These are phyloP conservation scores for Acholoe squamosa DNA, from an alignment of 2,888 invertebrate species.

Conservation along the genomic window DNA sequence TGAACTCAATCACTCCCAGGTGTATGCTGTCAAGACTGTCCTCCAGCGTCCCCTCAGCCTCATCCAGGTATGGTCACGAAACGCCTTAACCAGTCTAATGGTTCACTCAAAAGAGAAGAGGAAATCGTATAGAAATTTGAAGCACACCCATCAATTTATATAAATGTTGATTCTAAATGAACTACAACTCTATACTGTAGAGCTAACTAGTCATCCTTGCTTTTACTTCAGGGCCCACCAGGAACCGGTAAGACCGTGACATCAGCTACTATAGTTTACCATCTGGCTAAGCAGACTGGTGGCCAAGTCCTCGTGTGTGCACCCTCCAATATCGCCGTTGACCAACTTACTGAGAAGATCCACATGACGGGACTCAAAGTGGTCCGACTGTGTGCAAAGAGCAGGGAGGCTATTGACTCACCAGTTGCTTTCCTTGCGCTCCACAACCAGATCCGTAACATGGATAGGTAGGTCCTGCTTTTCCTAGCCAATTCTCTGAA, in stretches of 20 bases:
- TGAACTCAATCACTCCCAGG: constrained; percentile 97
- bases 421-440: constrained; percentile 97
- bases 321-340: constrained; percentile 99
- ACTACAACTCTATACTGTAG: no score
- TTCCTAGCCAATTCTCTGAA: constrained; percentile 50
- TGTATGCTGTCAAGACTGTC: constrained; percentile 99
- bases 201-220: no score
- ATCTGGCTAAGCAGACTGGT: constrained; percentile 96
- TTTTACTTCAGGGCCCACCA: constrained; percentile 88
- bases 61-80: constrained; percentile 89
- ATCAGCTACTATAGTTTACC: constrained; percentile 99
- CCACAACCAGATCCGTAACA: constrained; percentile 97
- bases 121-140: no score
- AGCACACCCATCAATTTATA: no score
- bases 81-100: no score
- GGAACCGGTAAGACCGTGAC: constrained; percentile 99
- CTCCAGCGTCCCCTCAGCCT: constrained; percentile 96
- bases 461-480: constrained; percentile 88
- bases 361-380: constrained; percentile 97
- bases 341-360: constrained; percentile 99
- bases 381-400: constrained; percentile 98
- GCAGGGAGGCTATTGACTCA: constrained; percentile 98
- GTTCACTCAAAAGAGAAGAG: no score
- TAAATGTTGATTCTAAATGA: no score
- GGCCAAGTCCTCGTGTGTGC: constrained; percentile 97